These are phyloP conservation scores for Patella caerulea DNA, from an alignment of 2,888 invertebrate species.

Conservation along the genomic window DNA sequence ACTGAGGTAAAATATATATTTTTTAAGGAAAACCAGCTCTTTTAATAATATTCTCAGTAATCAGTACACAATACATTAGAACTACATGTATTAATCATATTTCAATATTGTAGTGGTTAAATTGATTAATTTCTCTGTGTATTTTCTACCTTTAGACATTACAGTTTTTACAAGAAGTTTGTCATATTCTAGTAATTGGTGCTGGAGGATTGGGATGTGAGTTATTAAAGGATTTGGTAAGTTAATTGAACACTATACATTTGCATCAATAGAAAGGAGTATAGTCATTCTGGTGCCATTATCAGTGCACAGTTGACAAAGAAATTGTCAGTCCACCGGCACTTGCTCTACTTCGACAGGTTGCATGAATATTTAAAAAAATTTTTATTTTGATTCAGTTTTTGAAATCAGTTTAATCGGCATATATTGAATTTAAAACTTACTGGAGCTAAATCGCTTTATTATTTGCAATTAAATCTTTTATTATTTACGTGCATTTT, in stretches of 20 bases:
- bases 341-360: not conserved
- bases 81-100: too few species aligned
- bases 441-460: too few species aligned
- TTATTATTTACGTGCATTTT: too few species aligned
- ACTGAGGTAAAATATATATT: constrained; percentile 75
- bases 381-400: not conserved
- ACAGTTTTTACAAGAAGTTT: constrained; percentile 86
- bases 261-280: too few species aligned
- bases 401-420: not conserved
- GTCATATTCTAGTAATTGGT: constrained; percentile 90
- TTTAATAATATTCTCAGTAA: not conserved
- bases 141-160: constrained; percentile 75
- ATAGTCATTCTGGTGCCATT: too few species aligned
- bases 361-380: not conserved
- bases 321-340: not conserved
- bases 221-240: constrained; percentile 90
- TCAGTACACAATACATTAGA: too few species aligned
- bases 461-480: too few species aligned
- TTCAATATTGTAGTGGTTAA: too few species aligned
- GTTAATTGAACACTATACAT: constrained; percentile 19
- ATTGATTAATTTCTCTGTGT: not conserved
- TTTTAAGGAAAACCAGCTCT: not conserved
- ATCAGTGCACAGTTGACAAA: too few species aligned
- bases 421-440: too few species aligned
- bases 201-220: constrained; percentile 99